Evolutionary conservation across 2,797 vertebrate genomes (phyloP).

Genomic region (Oreochromis grahami): DNA sequence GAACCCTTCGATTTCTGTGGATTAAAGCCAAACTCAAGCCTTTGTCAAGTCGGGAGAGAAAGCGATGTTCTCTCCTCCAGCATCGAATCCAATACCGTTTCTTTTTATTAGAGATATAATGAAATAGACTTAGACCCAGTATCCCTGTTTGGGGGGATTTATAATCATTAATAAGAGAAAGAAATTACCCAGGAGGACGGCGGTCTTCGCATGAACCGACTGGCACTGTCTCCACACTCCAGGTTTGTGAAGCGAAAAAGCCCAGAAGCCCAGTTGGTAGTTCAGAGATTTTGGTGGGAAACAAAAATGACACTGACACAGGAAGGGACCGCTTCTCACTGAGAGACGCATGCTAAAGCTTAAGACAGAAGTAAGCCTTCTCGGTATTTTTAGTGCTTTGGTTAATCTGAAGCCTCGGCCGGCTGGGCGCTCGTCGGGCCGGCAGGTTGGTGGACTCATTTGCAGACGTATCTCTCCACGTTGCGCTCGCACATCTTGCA

Average conservation of each 20-base stretch:
- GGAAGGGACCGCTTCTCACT: constrained; percentile 54
- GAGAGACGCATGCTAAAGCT: constrained; percentile 71
- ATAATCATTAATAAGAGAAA: constrained; percentile 53
- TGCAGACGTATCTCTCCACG: constrained; percentile 96
- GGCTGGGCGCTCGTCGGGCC: neutral
- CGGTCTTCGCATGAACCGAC: constrained; percentile 47
- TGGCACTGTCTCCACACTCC: constrained; percentile 32
- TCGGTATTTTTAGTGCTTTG: constrained; percentile 73
- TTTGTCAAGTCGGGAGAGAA: constrained; percentile 27
- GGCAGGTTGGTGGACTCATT: constrained; percentile 69
- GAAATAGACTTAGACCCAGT: constrained; percentile 64
- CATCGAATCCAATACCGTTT: constrained; percentile 67
- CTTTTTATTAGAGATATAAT: constrained; percentile 69
- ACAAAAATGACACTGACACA: constrained; percentile 53
- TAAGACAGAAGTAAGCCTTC: constrained; percentile 64
- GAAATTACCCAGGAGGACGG: constrained; percentile 67
- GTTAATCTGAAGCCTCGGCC: constrained; percentile 62
- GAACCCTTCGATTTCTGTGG: constrained; percentile 46
- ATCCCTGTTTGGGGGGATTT: constrained; percentile 53
- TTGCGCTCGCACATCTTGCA: constrained; percentile 94
- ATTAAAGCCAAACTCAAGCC: constrained; percentile 49
- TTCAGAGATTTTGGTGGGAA: constrained; percentile 48
- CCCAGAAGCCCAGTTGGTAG: constrained; percentile 33
- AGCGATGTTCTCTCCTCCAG: constrained; percentile 42
- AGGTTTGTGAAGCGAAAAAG: constrained; percentile 39